Percentiles rank a stretch among this genome's conserved stretches.
Evolutionary conservation across 2,797 vertebrate species (phyloP).

Genomic region (Falco cherrug): DNA sequence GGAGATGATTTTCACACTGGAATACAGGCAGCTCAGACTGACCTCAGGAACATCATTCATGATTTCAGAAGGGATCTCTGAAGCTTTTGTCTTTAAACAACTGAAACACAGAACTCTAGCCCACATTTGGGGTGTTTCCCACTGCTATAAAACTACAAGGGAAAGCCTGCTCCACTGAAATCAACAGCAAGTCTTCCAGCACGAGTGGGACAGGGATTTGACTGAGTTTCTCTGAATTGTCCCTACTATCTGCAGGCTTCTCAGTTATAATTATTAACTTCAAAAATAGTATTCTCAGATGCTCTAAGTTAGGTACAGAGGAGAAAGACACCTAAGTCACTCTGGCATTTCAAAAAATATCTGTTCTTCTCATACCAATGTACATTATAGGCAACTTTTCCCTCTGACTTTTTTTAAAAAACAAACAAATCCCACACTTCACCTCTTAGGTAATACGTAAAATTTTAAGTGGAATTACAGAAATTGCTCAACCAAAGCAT

Average conservation of each 20-base stretch:
- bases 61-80: not conserved
- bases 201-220: not conserved
- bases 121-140: not conserved
- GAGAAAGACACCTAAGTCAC: not conserved
- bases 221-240: not conserved
- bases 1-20: not conserved
- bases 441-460: not conserved
- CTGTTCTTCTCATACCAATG: not conserved
- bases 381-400: not conserved
- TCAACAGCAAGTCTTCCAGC: not conserved
- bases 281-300: not conserved
- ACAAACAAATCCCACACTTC: not conserved
- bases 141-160: not conserved
- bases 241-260: not conserved
- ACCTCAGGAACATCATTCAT: not conserved
- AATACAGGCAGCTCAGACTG: not conserved
- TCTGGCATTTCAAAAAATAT: accelerated
- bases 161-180: not conserved
- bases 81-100: not conserved
- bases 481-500: not conserved
- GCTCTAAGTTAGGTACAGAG: not conserved
- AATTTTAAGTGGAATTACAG: not conserved
- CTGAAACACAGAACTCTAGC: not conserved
- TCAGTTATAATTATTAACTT: not conserved
- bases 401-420: not conserved